Percentiles rank a stretch among this genome's conserved stretches.
Conservation (phyloP, 2,113 vertebrate genomes). For the Candoia aspera region DNA sequence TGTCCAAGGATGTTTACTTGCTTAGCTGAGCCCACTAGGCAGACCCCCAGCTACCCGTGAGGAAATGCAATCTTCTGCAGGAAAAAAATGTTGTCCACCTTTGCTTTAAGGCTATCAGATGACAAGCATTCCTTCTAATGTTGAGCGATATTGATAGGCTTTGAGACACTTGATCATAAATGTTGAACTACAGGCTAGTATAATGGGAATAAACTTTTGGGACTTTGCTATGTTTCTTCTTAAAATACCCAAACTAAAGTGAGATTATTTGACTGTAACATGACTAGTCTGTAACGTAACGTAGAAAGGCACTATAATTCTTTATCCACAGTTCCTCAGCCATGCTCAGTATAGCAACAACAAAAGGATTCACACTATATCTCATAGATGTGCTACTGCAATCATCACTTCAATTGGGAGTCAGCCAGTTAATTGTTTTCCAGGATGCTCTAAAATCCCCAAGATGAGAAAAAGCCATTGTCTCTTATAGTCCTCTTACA, state of each 20-base stretch:
- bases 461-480: background rate
- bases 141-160: background rate
- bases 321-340: background rate
- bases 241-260: background rate
- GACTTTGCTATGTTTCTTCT: background rate
- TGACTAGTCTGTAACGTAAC: background rate
- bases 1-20: background rate
- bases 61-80: background rate
- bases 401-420: background rate
- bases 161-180: background rate
- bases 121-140: background rate
- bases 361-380: background rate
- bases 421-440: background rate
- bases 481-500: background rate
- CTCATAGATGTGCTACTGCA: background rate
- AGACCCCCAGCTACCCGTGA: background rate
- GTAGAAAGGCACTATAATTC: background rate
- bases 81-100: background rate
- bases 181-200: background rate
- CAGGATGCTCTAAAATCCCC: background rate
- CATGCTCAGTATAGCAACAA: background rate
- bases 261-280: background rate
- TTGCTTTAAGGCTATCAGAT: background rate
- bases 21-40: background rate
- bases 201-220: background rate